Evolutionary conservation across 2,888 invertebrate species (phyloP), one percentile per base, ranked within the genome.

Genomic region (Hirtodrosophila alboralis): DNA sequence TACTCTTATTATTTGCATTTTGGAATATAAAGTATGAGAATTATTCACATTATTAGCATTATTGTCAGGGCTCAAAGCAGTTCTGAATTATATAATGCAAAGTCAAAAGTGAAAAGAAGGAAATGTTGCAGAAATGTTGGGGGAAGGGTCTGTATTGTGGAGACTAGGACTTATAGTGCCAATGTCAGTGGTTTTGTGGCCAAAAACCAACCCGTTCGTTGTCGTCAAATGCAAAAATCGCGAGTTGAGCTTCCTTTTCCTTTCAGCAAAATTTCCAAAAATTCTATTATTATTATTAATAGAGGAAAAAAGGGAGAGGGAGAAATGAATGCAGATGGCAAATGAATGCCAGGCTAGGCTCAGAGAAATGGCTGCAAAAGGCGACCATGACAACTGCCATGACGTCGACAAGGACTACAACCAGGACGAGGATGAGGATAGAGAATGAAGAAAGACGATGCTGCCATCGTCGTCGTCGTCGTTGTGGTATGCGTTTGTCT

Each of bases 221-320:
- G 75, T 66, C 73, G 36, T 61, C 78, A 68, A 79, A 83, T 77
- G 79, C 83, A 77, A 80, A 80, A 80, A 77, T 80, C 79, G 79
- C 75, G 69, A 61, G 62, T 65, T 75, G 65, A 77, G 58, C 58
- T 81, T 81, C 78, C 80, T 75, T 75, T 80, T 83, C 83, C 83
- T 79, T 75, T 79, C 63, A 56, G 57, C 47, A 67, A 83, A 80
- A 77, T 83, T 79, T 80, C 80, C 78, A 80, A 84, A 81, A 81
- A 81, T 83, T 81, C 84, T 80, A 84, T 80, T 81, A 81, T 81
- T 81, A 84, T 79, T 81, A 84, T 79, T 79, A 79, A 81, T 78
- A 78, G 69, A 62, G 78, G 76, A 63, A 27, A 49, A 63, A 21
- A 31, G 31, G 8, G 18, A 31, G 37, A 6, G 38, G 26, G 12